These are phyloP conservation scores for Phataginus tricuspis DNA, from an alignment of 2,797 vertebrate species.

Conservation along the genomic window DNA sequence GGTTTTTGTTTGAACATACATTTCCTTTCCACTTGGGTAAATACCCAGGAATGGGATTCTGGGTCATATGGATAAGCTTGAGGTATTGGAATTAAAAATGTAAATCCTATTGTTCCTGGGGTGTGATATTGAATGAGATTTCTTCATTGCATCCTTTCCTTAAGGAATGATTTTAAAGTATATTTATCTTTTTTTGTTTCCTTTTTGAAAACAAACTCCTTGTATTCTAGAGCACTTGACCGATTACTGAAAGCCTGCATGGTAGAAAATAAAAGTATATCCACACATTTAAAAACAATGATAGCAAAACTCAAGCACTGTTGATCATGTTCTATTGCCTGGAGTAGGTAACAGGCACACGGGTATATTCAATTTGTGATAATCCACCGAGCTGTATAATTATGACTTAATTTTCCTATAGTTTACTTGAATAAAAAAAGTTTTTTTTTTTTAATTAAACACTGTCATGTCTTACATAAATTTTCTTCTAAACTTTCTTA, in stretches of 20 bases:
- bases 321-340: neutral
- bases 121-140: neutral
- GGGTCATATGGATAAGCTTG: neutral
- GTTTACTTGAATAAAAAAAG: slow-evolving; percentile 39
- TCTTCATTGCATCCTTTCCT: neutral
- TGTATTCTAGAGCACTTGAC: neutral
- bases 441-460: neutral
- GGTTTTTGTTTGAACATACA: neutral
- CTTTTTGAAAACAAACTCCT: neutral
- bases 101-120: neutral
- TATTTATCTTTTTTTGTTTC: neutral
- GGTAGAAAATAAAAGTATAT: neutral
- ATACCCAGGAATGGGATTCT: neutral
- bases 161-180: neutral
- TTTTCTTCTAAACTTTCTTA: neutral
- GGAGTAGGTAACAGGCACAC: neutral
- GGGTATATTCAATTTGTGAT: neutral
- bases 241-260: neutral
- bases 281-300: neutral
- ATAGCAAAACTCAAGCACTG: neutral
- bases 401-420: neutral
- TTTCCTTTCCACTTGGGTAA: neutral
- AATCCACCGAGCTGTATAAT: neutral
- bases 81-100: neutral
- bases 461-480: neutral